phyloP scores from a whole-genome alignment of 2,113 vertebrate genomes.

The Heterochromis multidens region DNA sequence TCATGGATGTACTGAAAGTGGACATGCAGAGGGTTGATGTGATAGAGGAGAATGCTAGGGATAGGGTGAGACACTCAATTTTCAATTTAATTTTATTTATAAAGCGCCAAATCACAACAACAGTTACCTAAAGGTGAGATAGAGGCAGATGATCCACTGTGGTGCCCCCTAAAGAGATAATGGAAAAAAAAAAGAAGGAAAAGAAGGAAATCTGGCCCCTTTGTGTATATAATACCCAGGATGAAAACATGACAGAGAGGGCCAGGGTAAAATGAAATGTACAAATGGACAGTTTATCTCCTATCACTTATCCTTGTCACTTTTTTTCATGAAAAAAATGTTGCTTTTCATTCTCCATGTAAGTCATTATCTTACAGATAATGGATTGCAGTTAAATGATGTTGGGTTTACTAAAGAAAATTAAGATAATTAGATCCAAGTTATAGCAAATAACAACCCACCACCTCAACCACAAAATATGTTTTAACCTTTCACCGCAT shows the following conservation, averaged over 20 bases:
- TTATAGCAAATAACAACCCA: not conserved
- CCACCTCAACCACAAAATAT: not conserved
- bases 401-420: not conserved
- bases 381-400: not conserved
- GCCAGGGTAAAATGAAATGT: not conserved
- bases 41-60: no score
- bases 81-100: no score
- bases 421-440: no score
- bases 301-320: no score
- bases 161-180: not conserved
- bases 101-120: no score
- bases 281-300: not conserved
- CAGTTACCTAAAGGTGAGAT: no score
- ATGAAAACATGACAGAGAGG: not conserved
- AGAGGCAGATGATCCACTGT: no score
- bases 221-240: not conserved
- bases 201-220: not conserved
- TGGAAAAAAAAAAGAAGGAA: not conserved
- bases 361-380: not conserved
- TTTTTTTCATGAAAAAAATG: not conserved
- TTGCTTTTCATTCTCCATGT: no score
- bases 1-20: no score
- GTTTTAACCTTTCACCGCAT: not conserved
- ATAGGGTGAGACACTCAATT: no score
- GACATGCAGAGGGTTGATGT: no score